Percentiles rank a stretch among this genome's conserved stretches.
These are phyloP conservation scores for Lumbricus terrestris DNA, from an alignment of 2,888 invertebrate genomes.

Conservation along the genomic window DNA sequence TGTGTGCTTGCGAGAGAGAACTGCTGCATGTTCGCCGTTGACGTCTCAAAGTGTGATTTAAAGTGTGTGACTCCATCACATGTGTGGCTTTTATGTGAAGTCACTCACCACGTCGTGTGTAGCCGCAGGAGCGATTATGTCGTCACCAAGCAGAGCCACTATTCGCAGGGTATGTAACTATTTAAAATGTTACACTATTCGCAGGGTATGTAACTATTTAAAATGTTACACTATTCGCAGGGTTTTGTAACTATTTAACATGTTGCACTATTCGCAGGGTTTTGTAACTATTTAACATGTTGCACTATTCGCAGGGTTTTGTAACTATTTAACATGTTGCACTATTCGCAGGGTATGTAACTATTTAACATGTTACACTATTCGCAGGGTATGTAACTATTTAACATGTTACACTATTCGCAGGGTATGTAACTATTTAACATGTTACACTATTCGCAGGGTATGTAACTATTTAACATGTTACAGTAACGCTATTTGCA, in stretches of 20 bases:
- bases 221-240: too few relatives aligned
- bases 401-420: too few relatives aligned
- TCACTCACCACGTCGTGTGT: background rate
- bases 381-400: background rate
- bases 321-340: too few relatives aligned
- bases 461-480: background rate
- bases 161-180: background rate
- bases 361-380: background rate
- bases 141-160: background rate
- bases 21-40: background rate
- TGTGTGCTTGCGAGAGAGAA: background rate
- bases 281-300: background rate
- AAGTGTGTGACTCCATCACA: background rate
- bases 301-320: too few relatives aligned
- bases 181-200: too few relatives aligned
- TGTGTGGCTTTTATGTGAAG: background rate
- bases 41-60: background rate
- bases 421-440: too few relatives aligned
- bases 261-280: slow-evolving; percentile 5
- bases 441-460: background rate
- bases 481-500: too few relatives aligned
- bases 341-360: too few relatives aligned
- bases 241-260: too few relatives aligned
- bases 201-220: too few relatives aligned
- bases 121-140: background rate